Percentiles rank a stretch among this genome's conserved stretches.
Evolutionary conservation across 2,888 invertebrate genomes (phyloP).

Genomic region (Andrena camellia): DNA sequence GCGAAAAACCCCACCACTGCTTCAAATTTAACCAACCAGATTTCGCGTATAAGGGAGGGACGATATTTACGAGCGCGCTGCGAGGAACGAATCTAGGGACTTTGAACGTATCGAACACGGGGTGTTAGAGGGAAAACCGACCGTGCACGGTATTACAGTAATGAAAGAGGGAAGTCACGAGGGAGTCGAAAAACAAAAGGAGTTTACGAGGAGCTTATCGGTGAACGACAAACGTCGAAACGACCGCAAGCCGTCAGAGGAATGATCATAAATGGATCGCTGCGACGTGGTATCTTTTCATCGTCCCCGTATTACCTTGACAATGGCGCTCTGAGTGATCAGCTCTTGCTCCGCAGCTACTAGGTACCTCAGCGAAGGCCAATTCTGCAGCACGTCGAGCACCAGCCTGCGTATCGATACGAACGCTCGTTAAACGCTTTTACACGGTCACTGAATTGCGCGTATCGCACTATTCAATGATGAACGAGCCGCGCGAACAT

Average conservation of each 20-base stretch:
- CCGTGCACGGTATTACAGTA: not conserved
- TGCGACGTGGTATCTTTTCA: not conserved
- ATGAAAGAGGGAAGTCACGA: not conserved
- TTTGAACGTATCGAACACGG: not conserved
- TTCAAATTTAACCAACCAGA: slow-evolving; percentile 7
- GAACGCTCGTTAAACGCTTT: not conserved
- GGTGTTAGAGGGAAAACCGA: not conserved
- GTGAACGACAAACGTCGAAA: not conserved
- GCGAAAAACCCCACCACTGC: not conserved
- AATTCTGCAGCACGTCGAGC: slow-evolving; percentile 85
- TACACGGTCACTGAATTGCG: not conserved
- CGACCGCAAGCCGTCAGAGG: not conserved
- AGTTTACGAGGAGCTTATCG: slow-evolving; percentile 1
- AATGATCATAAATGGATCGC: slow-evolving; percentile 1
- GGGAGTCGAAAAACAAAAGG: not conserved
- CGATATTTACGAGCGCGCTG: not conserved
- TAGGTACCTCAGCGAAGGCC: slow-evolving; percentile 88
- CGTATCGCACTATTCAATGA: slow-evolving; percentile 9
- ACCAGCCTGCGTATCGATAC: slow-evolving; percentile 83
- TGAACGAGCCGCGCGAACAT: not conserved
- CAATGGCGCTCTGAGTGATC: slow-evolving; percentile 86
- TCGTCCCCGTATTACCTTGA: slow-evolving; percentile 82
- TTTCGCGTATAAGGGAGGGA: not conserved
- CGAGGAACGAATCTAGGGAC: not conserved
- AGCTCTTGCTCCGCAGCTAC: slow-evolving; percentile 88